Base-by-base conservation (phyloP, 2,113 vertebrate species). In the Tragelaphus strepsiceros region DNA sequence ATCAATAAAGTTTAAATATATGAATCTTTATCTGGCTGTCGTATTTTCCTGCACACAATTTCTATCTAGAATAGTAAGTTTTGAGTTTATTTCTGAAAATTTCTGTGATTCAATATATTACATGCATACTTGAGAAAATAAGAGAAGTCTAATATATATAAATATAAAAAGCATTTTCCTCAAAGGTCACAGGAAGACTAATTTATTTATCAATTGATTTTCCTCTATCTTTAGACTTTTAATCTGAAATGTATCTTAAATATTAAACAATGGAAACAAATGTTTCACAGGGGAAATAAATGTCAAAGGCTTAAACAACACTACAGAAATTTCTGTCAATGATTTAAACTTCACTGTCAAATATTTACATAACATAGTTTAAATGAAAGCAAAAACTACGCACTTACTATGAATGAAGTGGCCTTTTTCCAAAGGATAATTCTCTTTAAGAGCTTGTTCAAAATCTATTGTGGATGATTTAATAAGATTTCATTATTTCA, bases 381-480 rank as follows among this genome's bases (percentile, higher is more conserved):
- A 97, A 97, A 96, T 96, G 15, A 86, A 96, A 97, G 56, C 93
- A 80, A 97, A 98, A 98, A 93, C 5, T 39, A 16, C 67, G 35
- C 28, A 80, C 93, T 98, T 98, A 53, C 12, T 97, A 93, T 89
- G 71, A 92, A 96, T 43, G 43, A 96, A 74, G 26, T 97, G 61
- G 32, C 89, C 80, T 98, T 98, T 97, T 74, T 98, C 86, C 81
- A 98, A 96, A 92, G 81, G 49, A 59, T 97, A 98, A 77, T 97
- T 97, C 71, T 97, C n/a, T 96, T 96, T 94, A 92, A 97, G 58
- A 97, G 54, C 26, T 97, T 97, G 21, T 95, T 88, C 82, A 96
- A 56, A 98, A 98, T 86, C 28, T 26, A 15, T 97, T 95, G 61
- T 19, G 95, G 93, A 94, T 95, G 81, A 86, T 97, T 98, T 94